Evolutionary conservation across 1,140 invertebrate species (phyloP).

Genomic region (Drosophila kanapiae): DNA sequence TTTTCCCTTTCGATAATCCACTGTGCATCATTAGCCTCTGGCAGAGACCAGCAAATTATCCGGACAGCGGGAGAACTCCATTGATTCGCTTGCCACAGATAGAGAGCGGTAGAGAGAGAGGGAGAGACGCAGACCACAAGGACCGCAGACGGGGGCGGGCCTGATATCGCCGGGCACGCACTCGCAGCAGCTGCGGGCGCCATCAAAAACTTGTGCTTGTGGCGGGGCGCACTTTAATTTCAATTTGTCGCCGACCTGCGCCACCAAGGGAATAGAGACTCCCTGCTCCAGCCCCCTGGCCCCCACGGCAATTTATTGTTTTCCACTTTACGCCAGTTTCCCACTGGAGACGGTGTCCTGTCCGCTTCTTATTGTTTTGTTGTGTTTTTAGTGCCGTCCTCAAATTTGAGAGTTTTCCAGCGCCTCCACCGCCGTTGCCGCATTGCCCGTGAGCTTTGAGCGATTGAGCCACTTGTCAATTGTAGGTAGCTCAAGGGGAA

Average conservation of each 20-base stretch:
- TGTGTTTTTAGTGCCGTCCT: conserved; percentile 59
- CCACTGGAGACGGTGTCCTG: conserved; percentile 39
- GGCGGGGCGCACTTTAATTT: conserved; percentile 76
- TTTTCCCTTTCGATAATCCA: conserved; percentile 28
- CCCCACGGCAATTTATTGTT: conserved; percentile 76
- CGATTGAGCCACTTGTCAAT: conserved; percentile 76
- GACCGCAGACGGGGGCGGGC: conserved; percentile 26
- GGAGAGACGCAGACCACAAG: conserved; percentile 57
- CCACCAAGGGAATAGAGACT: no score
- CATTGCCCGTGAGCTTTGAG: conserved; percentile 50
- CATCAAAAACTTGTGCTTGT: conserved; percentile 77
- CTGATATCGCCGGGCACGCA: conserved; percentile 54
- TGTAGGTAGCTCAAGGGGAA: conserved; percentile 37
- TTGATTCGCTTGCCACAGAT: conserved; percentile 61
- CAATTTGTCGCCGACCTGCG: conserved; percentile 63
- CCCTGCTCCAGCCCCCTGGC: conserved; percentile 2
- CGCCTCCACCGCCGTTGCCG: neutral
- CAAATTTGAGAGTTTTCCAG: conserved; percentile 49
- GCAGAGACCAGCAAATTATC: conserved; percentile 48
- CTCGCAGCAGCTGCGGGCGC: conserved; percentile 68
- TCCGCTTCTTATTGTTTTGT: conserved; percentile 61
- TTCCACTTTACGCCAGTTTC: conserved; percentile 71
- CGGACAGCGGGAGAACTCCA: conserved; percentile 57
- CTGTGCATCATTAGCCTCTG: conserved; percentile 27
- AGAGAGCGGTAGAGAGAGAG: conserved; percentile 11